Percentiles rank a stretch among this genome's conserved stretches.
Conservation (phyloP, 2,797 vertebrate genomes). For the Smutsia gigantea region DNA sequence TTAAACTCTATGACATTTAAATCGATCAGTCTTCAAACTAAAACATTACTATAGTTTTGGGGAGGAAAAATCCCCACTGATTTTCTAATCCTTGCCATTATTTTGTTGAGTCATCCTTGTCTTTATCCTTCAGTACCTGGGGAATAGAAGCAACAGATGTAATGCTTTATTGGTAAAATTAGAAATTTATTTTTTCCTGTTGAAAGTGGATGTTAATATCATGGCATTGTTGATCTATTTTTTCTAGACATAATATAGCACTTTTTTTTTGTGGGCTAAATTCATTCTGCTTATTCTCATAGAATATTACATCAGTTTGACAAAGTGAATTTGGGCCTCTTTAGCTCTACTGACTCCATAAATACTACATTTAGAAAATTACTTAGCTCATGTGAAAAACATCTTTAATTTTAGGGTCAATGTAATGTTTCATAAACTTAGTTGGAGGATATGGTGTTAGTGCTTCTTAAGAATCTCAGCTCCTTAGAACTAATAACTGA, state of each 20-base stretch:
- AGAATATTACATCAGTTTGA: not conserved
- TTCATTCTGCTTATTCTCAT: not conserved
- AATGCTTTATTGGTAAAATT: not conserved
- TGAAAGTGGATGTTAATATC: conserved; percentile 2
- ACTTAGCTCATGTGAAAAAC: not conserved
- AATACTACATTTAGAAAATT: not conserved
- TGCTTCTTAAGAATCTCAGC: not conserved
- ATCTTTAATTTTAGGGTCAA: not conserved
- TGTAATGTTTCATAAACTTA: not conserved
- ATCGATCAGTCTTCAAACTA: not conserved
- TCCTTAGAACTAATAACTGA: not conserved
- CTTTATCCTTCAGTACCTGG: not conserved
- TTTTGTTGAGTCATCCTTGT: not conserved
- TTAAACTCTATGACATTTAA: not conserved
- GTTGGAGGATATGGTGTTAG: not conserved
- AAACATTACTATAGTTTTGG: not conserved
- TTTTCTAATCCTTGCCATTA: not conserved
- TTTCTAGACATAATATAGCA: not conserved
- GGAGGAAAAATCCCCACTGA: not conserved
- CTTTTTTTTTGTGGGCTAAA: not conserved
- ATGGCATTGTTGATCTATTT: not conserved
- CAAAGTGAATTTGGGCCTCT: not conserved
- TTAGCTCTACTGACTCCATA: not conserved
- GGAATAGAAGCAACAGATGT: not conserved
- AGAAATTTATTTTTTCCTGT: not conserved